Evolutionary conservation across 1,140 invertebrate species (phyloP).

Genomic region (Oncopeltus fasciatus): DNA sequence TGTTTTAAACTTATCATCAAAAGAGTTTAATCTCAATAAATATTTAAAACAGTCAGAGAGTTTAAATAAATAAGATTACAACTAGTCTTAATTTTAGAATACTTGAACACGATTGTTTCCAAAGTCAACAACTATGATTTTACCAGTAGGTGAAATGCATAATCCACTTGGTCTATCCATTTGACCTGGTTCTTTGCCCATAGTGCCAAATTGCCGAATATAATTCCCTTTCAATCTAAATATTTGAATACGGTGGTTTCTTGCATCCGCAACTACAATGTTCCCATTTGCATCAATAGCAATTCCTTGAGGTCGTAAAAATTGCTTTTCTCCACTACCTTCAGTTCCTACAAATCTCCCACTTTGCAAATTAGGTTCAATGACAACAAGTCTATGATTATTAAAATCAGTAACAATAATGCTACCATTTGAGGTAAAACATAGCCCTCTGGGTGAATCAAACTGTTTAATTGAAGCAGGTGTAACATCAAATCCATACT

Average conservation of each 20-base stretch:
- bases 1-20: too few species aligned
- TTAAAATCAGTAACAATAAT: slow-evolving; percentile 89
- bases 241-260: slow-evolving; percentile 73
- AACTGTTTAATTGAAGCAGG: slow-evolving; percentile 54
- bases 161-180: slow-evolving; percentile 46
- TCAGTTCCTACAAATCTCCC: slow-evolving; percentile 55
- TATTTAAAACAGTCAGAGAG: too few species aligned
- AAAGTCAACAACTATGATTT: slow-evolving; percentile 48
- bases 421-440: slow-evolving; percentile 68
- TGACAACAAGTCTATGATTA: slow-evolving; percentile 72
- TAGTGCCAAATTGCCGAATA: slow-evolving; percentile 25
- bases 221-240: slow-evolving; percentile 30
- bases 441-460: slow-evolving; percentile 80
- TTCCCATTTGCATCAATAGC: slow-evolving; percentile 74
- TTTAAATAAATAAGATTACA: too few species aligned
- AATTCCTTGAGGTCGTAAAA: slow-evolving; percentile 77
- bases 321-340: slow-evolving; percentile 53
- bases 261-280: slow-evolving; percentile 78
- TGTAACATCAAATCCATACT: slow-evolving; percentile 66
- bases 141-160: slow-evolving; percentile 41
- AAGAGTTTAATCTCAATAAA: too few species aligned
- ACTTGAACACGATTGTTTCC: slow-evolving; percentile 46
- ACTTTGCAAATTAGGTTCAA: slow-evolving; percentile 54
- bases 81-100: slow-evolving; percentile 33
- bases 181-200: slow-evolving; percentile 35